phyloP scores from a whole-genome alignment of 1,140 invertebrate species.

The Hylyphantes graminicola region DNA sequence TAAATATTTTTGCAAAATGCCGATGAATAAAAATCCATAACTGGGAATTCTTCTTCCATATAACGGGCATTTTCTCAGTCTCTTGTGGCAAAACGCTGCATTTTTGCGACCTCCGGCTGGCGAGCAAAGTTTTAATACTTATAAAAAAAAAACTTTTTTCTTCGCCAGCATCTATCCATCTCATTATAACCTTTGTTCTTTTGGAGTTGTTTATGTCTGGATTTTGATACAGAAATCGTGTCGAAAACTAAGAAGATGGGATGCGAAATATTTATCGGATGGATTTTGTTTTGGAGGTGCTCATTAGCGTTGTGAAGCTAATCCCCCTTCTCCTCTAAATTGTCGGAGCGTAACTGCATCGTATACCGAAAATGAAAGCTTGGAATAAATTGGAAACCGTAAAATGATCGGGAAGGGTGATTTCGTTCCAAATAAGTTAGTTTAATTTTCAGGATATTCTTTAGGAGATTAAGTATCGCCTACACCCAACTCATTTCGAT shows the following conservation, averaged over 20 bases:
- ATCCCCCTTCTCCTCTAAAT: slow-evolving; percentile 55
- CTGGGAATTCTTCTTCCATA: background rate
- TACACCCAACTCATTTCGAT: no score
- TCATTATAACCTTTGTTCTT: slow-evolving; percentile 53
- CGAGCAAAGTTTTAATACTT: background rate
- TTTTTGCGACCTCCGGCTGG: slow-evolving; percentile 8
- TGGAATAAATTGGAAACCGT: slow-evolving; percentile 56
- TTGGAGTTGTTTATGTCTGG: slow-evolving; percentile 27
- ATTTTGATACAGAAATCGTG: background rate
- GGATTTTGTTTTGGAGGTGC: slow-evolving; percentile 17
- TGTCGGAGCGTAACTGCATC: slow-evolving; percentile 22
- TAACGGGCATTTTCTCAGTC: background rate
- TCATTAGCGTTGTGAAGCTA: slow-evolving; percentile 50
- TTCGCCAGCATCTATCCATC: slow-evolving; percentile 25
- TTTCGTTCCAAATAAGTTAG: slow-evolving; percentile 6
- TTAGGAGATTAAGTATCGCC: no score
- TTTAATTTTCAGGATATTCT: background rate
- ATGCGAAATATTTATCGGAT: slow-evolving; percentile 45
- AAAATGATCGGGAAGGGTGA: slow-evolving; percentile 27
- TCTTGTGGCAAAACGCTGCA: slow-evolving; percentile 6
- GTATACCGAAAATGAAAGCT: slow-evolving; percentile 58
- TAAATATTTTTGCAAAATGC: slow-evolving; percentile 13
- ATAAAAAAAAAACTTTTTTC: slow-evolving; percentile 9
- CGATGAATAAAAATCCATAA: background rate
- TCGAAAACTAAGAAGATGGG: background rate